These are phyloP conservation scores for Aegithalos caudatus DNA, from an alignment of 2,113 vertebrate species.

Conservation along the genomic window DNA sequence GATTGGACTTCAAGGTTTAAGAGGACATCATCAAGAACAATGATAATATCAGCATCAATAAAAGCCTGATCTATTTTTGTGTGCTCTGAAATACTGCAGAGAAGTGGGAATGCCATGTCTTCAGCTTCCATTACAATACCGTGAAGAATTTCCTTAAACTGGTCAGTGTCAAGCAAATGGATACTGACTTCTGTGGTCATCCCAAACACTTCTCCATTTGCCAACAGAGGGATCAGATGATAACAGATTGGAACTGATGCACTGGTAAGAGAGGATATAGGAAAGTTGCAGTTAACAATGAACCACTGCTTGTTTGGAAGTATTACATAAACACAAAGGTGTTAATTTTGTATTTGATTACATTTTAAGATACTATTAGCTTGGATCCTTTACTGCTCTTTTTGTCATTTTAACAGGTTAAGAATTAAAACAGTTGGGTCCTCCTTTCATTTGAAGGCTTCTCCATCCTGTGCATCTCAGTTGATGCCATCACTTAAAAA, in stretches of 20 bases:
- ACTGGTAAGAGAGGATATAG: slow-evolving; percentile 64
- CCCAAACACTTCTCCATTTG: slow-evolving; percentile 79
- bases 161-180: slow-evolving; percentile 77
- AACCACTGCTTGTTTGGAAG: background rate
- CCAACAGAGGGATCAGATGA: slow-evolving; percentile 80
- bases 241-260: slow-evolving; percentile 75
- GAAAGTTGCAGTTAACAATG: background rate
- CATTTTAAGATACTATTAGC: background rate
- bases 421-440: background rate
- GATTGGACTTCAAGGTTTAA: background rate
- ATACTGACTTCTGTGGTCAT: slow-evolving; percentile 73
- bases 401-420: background rate
- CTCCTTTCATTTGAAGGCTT: background rate
- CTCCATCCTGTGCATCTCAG: background rate
- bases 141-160: slow-evolving; percentile 49
- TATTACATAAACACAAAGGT: background rate
- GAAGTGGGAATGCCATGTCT: slow-evolving; percentile 75
- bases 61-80: slow-evolving; percentile 77
- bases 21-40: slow-evolving; percentile 81
- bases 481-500: background rate
- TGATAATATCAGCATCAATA: slow-evolving; percentile 75
- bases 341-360: background rate
- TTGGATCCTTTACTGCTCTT: background rate
- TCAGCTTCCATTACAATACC: slow-evolving; percentile 71
- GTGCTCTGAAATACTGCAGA: slow-evolving; percentile 77